These are phyloP conservation scores for Lepidurus couesii DNA, from an alignment of 1,140 invertebrate genomes.

Conservation along the genomic window DNA sequence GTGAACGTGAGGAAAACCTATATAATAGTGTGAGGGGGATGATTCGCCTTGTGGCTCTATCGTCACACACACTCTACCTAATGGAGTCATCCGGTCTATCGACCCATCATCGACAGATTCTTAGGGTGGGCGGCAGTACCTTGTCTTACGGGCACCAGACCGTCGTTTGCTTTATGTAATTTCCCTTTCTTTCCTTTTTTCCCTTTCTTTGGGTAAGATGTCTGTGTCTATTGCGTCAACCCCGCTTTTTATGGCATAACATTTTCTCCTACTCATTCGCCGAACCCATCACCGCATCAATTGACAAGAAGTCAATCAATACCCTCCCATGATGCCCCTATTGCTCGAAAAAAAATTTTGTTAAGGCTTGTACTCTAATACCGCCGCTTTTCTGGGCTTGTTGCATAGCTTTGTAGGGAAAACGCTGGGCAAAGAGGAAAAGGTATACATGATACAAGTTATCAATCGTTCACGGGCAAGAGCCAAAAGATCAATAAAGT, in stretches of 20 bases:
- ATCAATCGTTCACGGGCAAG: constrained; percentile 2
- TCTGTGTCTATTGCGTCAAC: background rate
- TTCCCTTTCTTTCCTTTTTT: background rate
- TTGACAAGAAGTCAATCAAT: too few species aligned
- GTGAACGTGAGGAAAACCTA: background rate
- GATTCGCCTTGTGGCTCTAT: constrained; percentile 21
- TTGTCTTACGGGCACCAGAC: background rate
- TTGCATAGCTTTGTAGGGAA: background rate
- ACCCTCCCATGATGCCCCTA: too few species aligned
- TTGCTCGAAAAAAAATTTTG: too few species aligned
- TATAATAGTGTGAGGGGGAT: constrained; percentile 9
- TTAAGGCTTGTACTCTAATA: background rate
- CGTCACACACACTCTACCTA: constrained; percentile 18
- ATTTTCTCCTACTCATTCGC: too few species aligned
- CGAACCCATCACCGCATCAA: too few species aligned
- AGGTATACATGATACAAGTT: background rate
- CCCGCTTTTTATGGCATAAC: too few species aligned
- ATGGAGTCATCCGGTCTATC: constrained; percentile 18
- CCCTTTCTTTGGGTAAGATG: background rate
- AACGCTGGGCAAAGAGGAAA: background rate
- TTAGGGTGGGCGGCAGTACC: background rate
- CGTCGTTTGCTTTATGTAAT: constrained; percentile 12
- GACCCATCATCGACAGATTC: constrained; percentile 21
- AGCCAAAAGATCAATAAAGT: constrained; percentile 12
- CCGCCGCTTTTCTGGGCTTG: background rate